Base-by-base conservation (phyloP, 2,797 vertebrate species). In the Coregonus ussuriensis region DNA sequence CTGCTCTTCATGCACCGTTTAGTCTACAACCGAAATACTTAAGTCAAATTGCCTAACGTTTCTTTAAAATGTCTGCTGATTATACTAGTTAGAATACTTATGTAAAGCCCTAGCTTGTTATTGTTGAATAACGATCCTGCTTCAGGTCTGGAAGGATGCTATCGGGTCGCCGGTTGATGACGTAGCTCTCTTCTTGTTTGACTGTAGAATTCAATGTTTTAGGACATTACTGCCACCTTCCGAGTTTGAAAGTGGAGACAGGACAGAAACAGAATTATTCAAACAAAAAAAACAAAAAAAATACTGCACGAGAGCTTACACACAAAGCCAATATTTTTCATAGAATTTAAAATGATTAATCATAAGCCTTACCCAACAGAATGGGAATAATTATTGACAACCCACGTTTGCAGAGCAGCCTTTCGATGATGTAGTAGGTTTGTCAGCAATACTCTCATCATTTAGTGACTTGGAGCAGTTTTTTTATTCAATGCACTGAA, bases 1-100 rank as follows among this genome's bases (percentile, higher is more conserved):
- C 74, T 37, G 31, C 14, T 70, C n/a, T 0, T 72, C 54, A 33
- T 52, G 77, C 51, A 25, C 79, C 65, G 82, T 4, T 31, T 6
- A 18, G 15, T 29, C 52, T 52, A 54, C 16, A 29, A 15, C 15
- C 25, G 47, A 72, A 72, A 29, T 16, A 9, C 3, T 74, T 41
- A 21, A 9, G 68, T 15, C 4, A 16, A 47, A 37, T 68, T 7
- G 66, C 14, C 25, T 18, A 68, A 16, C 31, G 66, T 35, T 68
- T 31, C 4, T 37, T 33, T 18, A 9, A 33, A 68, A 18, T 68
- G 3, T 63, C 3, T 3, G 59, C 3, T 29, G 59, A 29, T 7
- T 25, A 29, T 63, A 63, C 59, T 25, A 25, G 59, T 63, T 29
- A 13, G 6, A 63, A 63, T 63, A 63, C 59, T 2, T 18, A 25